These are phyloP conservation scores for Acleris laterana DNA, from an alignment of 2,888 invertebrate genomes.

Conservation along the genomic window DNA sequence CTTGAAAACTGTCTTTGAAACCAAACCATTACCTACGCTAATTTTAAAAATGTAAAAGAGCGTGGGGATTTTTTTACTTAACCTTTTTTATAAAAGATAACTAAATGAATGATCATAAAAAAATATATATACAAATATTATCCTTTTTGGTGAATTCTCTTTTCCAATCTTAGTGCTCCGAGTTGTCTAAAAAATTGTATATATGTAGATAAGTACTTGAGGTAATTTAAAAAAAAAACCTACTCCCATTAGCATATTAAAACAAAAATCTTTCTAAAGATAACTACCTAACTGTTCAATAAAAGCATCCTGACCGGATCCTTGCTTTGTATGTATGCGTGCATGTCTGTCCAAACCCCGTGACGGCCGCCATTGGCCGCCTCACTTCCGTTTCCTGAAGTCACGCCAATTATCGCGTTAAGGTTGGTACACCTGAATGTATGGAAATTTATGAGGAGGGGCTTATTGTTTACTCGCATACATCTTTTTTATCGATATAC, in stretches of 20 bases:
- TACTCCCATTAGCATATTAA: not conserved
- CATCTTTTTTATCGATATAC: no score
- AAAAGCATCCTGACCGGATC: constrained; percentile 34
- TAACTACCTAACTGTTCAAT: constrained; percentile 10
- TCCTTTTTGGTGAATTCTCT: no score
- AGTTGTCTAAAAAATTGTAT: no score
- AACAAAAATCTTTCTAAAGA: constrained; percentile 15
- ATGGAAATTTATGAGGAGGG: constrained; percentile 27
- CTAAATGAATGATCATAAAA: no score
- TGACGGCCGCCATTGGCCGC: constrained; percentile 70
- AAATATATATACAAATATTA: no score
- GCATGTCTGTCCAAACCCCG: constrained; percentile 55
- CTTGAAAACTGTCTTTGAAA: not conserved
- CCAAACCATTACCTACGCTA: no score
- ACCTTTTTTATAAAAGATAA: no score
- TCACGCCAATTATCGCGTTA: constrained; percentile 62
- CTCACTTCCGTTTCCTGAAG: constrained; percentile 77
- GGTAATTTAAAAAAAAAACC: no score
- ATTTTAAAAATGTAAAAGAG: no score
- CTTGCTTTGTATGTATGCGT: constrained; percentile 40
- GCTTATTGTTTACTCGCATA: constrained; percentile 8
- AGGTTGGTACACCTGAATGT: constrained; percentile 62
- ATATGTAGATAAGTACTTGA: no score
- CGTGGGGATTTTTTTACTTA: no score
- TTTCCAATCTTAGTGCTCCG: no score